These are phyloP conservation scores for Eupristina koningsbergeri DNA, from an alignment of 1,140 invertebrate species.

Conservation along the genomic window DNA sequence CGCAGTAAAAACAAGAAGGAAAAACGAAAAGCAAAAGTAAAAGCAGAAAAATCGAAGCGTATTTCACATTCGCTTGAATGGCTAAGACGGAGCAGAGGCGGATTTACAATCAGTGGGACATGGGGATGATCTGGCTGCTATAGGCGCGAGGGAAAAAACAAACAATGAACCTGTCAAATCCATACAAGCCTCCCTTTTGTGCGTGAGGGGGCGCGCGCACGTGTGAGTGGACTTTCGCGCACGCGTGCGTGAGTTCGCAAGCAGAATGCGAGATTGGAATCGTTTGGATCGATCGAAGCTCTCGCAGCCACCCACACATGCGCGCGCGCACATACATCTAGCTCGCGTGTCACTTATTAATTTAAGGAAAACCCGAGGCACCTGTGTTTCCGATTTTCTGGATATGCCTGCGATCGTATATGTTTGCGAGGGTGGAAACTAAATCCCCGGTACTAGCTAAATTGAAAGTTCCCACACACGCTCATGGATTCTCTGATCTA, in stretches of 20 bases:
- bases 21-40: too few species aligned
- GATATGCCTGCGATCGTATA: background rate
- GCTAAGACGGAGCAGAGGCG: too few species aligned
- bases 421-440: background rate
- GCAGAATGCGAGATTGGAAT: conserved; percentile 1
- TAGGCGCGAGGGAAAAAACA: background rate
- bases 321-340: background rate
- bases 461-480: background rate
- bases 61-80: background rate
- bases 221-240: too few species aligned
- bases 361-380: background rate
- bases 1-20: too few species aligned
- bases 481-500: background rate
- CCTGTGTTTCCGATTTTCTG: background rate
- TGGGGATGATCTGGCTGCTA: too few species aligned
- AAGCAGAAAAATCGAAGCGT: too few species aligned
- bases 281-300: background rate
- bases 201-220: too few species aligned
- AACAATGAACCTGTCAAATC: conserved; percentile 40
- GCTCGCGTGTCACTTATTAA: too few species aligned
- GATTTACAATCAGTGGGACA: too few species aligned
- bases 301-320: background rate
- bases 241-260: too few species aligned
- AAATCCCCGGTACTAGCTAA: background rate
- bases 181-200: too few species aligned